phyloP scores from a whole-genome alignment of 2,888 invertebrate species.

The Oligia strigilis region DNA sequence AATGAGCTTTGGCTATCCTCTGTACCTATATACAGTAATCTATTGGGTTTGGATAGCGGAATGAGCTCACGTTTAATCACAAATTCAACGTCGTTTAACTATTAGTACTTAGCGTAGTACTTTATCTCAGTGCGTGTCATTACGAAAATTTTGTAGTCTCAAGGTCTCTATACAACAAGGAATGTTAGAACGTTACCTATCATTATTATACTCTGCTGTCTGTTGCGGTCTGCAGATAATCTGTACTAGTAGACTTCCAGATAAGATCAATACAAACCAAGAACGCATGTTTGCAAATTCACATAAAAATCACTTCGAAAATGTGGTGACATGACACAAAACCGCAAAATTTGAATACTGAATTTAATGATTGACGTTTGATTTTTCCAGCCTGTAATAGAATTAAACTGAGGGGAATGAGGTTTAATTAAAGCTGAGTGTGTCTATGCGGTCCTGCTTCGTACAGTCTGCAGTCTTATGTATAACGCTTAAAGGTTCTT shows the following conservation, averaged over 20 bases:
- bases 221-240: conserved; percentile 71
- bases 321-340: conserved; percentile 66
- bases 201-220: conserved; percentile 70
- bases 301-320: conserved; percentile 68
- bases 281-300: conserved; percentile 72
- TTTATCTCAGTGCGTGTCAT: too few relatives aligned
- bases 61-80: background rate
- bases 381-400: conserved; percentile 54
- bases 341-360: conserved; percentile 62
- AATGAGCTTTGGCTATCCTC: background rate
- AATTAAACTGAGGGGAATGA: conserved; percentile 7
- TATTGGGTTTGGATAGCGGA: background rate
- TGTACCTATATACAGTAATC: background rate
- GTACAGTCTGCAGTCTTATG: background rate
- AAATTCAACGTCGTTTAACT: background rate
- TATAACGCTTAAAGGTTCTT: background rate
- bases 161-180: conserved; percentile 3
- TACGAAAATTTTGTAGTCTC: background rate
- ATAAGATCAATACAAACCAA: conserved; percentile 66
- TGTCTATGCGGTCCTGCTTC: background rate
- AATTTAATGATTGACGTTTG: conserved; percentile 50
- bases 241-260: conserved; percentile 62
- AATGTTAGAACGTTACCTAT: conserved; percentile 71
- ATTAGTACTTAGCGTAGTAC: too few relatives aligned
- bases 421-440: conserved; percentile 11